Base-by-base conservation (phyloP, 2,888 invertebrate genomes). In the Epinotia demarniana region DNA sequence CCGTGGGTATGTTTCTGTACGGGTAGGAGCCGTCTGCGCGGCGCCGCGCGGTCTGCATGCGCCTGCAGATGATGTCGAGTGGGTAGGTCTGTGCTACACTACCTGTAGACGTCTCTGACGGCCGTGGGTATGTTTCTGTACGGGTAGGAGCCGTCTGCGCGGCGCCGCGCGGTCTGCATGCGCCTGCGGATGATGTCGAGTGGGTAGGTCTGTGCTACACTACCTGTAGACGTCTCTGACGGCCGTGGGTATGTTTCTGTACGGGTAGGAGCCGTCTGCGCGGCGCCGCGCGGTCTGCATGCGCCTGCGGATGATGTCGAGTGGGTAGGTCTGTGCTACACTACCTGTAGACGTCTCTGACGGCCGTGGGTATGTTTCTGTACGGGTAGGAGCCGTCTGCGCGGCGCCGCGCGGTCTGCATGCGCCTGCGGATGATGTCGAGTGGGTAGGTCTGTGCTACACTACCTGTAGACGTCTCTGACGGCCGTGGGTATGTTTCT, bases 371-470 rank as follows among this genome's bases (percentile, higher is more conserved):
- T 73, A 98, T 96, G 71, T 96, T 96, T 46, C 94, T 90, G 87
- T 96, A 97, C 13, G 99, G 99, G 94, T 99, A 99, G 78, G 99
- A 99, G 98, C 96, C 0, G 98, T 97, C 94, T 99, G 99, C 0
- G 60, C 39, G 0, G 13, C 95, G 87, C 91, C 9, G 39, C 39
- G 39, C 39, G 39, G 39, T 39, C 39, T 39, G 39, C 39, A 39
- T 39, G 39, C 39, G 39, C 9, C 39, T 39, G 39, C 39, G 39
- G 0, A 9, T 39, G 39, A 39, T 39, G 39, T 39, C 39, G 39
- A 39, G 39, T 9, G 39, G 39, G 39, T 39, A 39, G 39, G 39
- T 9, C 39, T 39, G 39, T 9, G 39, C 39, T 39, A 39, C 39
- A 39, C 39, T 39, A 97, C 96, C 94, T 95, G 86, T 96, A 96